Conservation (phyloP, 2,113 vertebrate genomes). For the Otis tarda region DNA sequence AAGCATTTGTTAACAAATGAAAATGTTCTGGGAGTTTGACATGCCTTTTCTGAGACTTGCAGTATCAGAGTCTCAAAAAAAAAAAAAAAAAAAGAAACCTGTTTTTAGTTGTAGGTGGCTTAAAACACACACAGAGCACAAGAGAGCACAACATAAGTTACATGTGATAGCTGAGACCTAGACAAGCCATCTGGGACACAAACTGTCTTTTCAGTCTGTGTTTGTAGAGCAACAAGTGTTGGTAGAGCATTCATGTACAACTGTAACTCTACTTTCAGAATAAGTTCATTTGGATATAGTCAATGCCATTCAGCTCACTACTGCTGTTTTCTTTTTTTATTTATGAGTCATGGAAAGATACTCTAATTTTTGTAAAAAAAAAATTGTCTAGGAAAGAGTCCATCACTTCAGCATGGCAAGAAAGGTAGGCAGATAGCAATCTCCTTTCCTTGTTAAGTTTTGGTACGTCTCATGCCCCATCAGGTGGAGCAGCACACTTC, state of each 20-base stretch:
- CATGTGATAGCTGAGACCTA: not conserved
- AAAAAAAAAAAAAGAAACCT: not conserved
- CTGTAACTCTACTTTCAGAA: not conserved
- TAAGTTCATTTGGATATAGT: not conserved
- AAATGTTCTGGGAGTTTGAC: not conserved
- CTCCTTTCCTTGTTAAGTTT: not conserved
- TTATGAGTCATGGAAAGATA: not conserved
- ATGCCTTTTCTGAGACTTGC: not conserved
- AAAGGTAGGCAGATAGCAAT: not conserved
- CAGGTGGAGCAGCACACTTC: not conserved
- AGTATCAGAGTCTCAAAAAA: not conserved
- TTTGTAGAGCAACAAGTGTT: not conserved
- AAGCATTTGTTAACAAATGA: not conserved
- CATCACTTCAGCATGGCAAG: not conserved
- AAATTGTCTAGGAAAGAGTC: not conserved
- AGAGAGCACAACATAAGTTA: accelerated
- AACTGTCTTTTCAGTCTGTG: not conserved
- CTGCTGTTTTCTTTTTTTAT: not conserved
- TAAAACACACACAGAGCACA: not conserved
- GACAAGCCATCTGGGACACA: not conserved
- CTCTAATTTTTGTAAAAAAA: not conserved
- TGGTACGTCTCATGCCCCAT: not conserved
- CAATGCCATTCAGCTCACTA: not conserved
- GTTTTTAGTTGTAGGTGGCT: not conserved
- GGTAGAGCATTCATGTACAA: not conserved